A percentile compares a stretch with the other conserved stretches of the same genome.
Evolutionary conservation across 2,113 vertebrate genomes (phyloP).

Genomic region (Murina feae): DNA sequence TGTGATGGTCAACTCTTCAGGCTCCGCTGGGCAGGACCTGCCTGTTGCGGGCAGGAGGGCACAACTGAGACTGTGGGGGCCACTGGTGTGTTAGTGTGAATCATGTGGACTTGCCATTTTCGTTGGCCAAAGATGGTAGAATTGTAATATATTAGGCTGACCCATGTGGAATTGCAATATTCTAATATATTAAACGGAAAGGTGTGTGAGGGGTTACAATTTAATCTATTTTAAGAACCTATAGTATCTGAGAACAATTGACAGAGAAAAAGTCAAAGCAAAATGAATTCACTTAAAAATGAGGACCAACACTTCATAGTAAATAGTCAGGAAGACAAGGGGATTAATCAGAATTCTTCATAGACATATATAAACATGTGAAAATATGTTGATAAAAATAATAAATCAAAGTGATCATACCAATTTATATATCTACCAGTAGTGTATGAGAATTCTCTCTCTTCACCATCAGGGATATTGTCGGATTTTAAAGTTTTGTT

Average conservation of each 20-base stretch:
- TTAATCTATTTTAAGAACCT: neutral
- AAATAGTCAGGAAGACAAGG: neutral
- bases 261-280: neutral
- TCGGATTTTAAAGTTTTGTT: neutral
- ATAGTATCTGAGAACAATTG: neutral
- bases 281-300: constrained; percentile 22
- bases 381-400: constrained; percentile 3
- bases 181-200: neutral
- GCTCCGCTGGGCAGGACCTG: neutral
- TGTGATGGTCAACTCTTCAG: neutral
- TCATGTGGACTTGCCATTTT: neutral
- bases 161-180: no score
- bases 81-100: neutral
- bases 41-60: neutral
- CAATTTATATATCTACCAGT: neutral
- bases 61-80: neutral
- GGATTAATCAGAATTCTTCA: neutral
- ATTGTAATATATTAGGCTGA: no score
- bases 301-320: neutral
- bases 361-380: neutral
- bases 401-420: neutral
- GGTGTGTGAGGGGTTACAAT: neutral
- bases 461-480: neutral
- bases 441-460: neutral
- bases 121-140: neutral